Percentiles rank a stretch among this genome's conserved stretches.
Evolutionary conservation across 2,888 invertebrate genomes (phyloP).

Genomic region (Drosophila birchii): DNA sequence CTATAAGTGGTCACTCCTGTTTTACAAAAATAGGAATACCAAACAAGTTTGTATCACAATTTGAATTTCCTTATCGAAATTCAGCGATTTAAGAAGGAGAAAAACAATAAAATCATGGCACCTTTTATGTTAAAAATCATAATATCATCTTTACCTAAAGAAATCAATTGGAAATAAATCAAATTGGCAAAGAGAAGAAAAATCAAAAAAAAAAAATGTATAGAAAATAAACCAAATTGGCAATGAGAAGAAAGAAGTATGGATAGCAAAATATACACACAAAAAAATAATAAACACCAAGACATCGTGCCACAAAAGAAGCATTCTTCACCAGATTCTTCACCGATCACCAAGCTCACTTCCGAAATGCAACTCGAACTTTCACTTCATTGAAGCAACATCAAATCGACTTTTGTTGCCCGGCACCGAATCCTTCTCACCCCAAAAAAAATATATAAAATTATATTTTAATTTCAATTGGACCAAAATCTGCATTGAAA

Average conservation of each 20-base stretch:
- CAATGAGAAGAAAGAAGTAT: background rate
- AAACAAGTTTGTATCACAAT: background rate
- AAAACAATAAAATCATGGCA: background rate
- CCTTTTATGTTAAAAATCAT: constrained; percentile 5
- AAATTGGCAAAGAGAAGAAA: background rate
- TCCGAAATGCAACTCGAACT: constrained; percentile 18
- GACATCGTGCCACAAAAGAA: background rate
- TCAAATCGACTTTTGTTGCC: constrained; percentile 38
- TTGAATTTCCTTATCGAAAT: background rate
- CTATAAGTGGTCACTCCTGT: background rate
- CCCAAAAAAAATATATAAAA: background rate
- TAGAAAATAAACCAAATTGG: background rate
- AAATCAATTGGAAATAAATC: background rate
- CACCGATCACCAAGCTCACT: constrained; percentile 27
- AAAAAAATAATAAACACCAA: background rate
- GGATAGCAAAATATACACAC: background rate
- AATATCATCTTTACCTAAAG: background rate
- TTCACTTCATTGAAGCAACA: constrained; percentile 37
- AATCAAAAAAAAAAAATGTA: background rate
- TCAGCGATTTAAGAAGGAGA: background rate
- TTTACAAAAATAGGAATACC: background rate
- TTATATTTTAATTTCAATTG: constrained; percentile 20
- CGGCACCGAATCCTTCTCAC: constrained; percentile 11
- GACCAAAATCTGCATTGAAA: constrained; percentile 8
- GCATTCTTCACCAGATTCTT: constrained; percentile 15